phyloP scores from a whole-genome alignment of 2,797 vertebrate species.

The Hydrolagus colliei region DNA sequence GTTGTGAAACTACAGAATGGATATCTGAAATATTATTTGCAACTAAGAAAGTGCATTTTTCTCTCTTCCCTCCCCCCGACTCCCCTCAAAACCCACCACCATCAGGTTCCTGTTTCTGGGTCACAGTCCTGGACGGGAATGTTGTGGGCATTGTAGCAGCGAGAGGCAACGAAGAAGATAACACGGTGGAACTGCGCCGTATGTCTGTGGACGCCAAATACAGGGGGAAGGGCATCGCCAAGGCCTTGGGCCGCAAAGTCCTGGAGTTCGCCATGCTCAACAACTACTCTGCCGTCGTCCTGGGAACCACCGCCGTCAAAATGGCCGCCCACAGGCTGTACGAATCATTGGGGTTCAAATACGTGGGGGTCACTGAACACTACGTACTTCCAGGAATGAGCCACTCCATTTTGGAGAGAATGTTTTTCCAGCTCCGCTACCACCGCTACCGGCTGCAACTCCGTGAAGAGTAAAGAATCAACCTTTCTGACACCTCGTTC shows the following conservation, averaged over 20 bases:
- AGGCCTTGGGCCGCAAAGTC: conserved; percentile 87
- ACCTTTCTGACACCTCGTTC: conserved; percentile 30
- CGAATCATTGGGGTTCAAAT: conserved; percentile 94
- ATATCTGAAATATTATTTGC: too few relatives aligned
- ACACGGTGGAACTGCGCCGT: conserved; percentile 84
- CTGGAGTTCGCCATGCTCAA: conserved; percentile 91
- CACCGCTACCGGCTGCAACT: conserved; percentile 96
- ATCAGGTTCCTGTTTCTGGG: conserved; percentile 94
- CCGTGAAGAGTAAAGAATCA: conserved; percentile 81
- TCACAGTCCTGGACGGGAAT: conserved; percentile 83
- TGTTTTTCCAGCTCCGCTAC: conserved; percentile 98
- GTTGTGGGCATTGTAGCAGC: conserved; percentile 95
- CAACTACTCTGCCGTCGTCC: conserved; percentile 86
- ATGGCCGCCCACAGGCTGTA: conserved; percentile 96
- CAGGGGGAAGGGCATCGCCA: conserved; percentile 93
- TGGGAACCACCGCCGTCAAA: conserved; percentile 94
- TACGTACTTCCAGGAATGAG: conserved; percentile 88
- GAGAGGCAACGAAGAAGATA: conserved; percentile 82
- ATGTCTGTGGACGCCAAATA: conserved; percentile 96
- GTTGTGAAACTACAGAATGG: too few relatives aligned
- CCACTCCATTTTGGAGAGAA: conserved; percentile 80
- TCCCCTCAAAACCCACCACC: too few relatives aligned
- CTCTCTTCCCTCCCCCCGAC: too few relatives aligned
- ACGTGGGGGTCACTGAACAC: conserved; percentile 75
- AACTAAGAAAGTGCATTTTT: too few relatives aligned